These are phyloP conservation scores for Caenorhabditis macrosperma DNA, from an alignment of 2,888 invertebrate genomes.

Conservation along the genomic window DNA sequence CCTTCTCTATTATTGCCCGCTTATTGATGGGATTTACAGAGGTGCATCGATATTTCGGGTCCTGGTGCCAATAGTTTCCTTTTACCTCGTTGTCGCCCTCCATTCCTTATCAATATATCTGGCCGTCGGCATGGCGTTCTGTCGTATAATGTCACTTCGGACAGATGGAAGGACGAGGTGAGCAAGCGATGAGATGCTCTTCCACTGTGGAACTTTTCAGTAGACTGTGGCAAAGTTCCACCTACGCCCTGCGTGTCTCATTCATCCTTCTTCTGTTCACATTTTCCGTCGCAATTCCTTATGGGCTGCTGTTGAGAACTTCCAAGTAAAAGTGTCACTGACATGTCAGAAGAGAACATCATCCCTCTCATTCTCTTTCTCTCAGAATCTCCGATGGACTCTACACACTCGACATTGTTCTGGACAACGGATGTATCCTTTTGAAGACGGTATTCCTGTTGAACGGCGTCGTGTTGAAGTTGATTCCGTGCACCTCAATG, in stretches of 20 bases:
- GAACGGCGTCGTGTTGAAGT: neutral
- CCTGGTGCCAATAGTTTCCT: neutral
- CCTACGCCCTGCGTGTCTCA: neutral
- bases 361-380: neutral
- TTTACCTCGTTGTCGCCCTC: neutral
- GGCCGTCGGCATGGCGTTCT: slow-evolving; percentile 6
- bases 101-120: neutral
- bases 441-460: slow-evolving; percentile 1
- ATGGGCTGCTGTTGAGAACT: neutral
- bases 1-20: neutral
- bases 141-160: neutral
- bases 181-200: no score
- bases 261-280: neutral
- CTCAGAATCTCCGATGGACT: neutral
- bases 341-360: neutral
- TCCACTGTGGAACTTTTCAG: no score
- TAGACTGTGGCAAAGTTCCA: neutral
- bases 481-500: neutral
- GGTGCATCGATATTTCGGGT: neutral
- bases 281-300: neutral
- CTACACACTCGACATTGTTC: neutral
- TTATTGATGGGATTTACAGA: neutral
- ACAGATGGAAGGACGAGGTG: neutral
- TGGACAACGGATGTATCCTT: neutral
- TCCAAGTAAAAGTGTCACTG: neutral